Conservation (phyloP, 2,797 vertebrate species). For the Myotis planiceps region DNA sequence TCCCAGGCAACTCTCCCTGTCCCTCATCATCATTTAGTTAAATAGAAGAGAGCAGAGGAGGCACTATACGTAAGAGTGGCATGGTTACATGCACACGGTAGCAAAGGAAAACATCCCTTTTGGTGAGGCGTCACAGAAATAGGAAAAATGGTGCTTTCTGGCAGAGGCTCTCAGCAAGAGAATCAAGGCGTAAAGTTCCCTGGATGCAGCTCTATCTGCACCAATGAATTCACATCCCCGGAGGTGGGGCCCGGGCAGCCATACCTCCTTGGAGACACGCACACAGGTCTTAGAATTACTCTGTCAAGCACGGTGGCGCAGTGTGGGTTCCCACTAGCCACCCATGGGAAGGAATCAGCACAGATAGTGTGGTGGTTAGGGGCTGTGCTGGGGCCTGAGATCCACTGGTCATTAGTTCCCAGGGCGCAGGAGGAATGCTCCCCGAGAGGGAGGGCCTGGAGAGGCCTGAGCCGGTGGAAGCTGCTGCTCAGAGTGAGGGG, state of each 20-base stretch:
- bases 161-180: too few relatives aligned
- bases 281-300: neutral
- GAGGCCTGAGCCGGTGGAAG: neutral
- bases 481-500: neutral
- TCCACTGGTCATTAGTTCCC: neutral
- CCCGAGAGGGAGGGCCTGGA: fast-evolving
- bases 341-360: too few relatives aligned
- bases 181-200: neutral
- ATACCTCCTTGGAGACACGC: fast-evolving
- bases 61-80: fast-evolving
- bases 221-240: too few relatives aligned
- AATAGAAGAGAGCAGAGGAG: neutral
- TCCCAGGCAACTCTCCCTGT: neutral
- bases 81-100: fast-evolving
- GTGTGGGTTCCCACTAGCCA: too few relatives aligned
- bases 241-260: neutral
- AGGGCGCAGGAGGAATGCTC: neutral
- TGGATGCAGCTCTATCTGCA: fast-evolving
- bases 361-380: neutral
- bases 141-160: too few relatives aligned
- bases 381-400: neutral
- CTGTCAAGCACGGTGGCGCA: too few relatives aligned
- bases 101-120: neutral
- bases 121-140: fast-evolving
- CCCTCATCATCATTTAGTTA: neutral